These are phyloP conservation scores for Atta colombica DNA, from an alignment of 1,140 invertebrate species.

Conservation along the genomic window DNA sequence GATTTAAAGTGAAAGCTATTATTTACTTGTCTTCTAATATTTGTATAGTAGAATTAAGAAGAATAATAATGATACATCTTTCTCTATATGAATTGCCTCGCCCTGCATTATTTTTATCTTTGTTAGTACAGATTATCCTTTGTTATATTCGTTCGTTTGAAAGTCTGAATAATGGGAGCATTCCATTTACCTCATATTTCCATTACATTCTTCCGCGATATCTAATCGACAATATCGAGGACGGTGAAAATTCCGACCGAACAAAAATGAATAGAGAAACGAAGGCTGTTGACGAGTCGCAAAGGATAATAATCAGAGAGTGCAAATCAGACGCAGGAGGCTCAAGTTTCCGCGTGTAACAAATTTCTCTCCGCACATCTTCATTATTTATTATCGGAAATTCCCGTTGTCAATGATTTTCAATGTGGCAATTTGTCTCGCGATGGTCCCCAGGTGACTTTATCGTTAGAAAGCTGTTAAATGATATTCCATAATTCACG, in stretches of 20 bases:
- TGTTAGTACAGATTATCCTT: neutral
- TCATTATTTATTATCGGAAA: conserved; percentile 28
- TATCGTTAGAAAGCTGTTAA: conserved; percentile 54
- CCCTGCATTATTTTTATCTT: neutral
- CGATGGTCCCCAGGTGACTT: neutral
- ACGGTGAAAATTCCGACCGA: neutral
- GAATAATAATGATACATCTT: neutral
- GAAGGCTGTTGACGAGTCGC: neutral
- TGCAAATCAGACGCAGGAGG: neutral
- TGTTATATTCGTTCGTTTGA: neutral
- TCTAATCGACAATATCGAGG: neutral
- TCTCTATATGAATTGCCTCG: neutral
- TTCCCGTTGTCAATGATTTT: conserved; percentile 8
- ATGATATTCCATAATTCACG: conserved; percentile 40
- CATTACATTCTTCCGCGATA: neutral
- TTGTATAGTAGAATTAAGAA: neutral
- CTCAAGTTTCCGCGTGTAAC: neutral
- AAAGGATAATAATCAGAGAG: conserved; percentile 7
- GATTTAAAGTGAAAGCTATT: neutral
- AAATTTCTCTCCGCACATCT: neutral
- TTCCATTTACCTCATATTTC: neutral
- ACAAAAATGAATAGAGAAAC: neutral
- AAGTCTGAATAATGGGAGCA: neutral
- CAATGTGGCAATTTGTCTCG: conserved; percentile 32
- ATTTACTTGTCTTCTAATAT: conserved; percentile 12